Evolutionary conservation across 2,113 vertebrate genomes (phyloP), one percentile per base, ranked within the genome.

Genomic region (Andinoacara biseriatus): DNA sequence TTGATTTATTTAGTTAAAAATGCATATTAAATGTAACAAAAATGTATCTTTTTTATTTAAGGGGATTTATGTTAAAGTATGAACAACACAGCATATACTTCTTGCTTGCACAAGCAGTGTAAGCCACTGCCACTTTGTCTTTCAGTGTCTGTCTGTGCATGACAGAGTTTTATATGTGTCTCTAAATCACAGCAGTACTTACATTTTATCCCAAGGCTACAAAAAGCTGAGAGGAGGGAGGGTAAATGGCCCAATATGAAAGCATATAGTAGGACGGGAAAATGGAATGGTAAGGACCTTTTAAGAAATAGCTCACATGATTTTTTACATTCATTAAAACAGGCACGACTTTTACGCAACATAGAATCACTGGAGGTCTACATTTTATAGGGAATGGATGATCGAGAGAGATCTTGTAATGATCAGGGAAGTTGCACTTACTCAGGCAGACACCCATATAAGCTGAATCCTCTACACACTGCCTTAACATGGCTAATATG

Each of bases 181-280:
- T 90, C 72, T 91, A 91, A 93, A 91, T 91, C 90, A 86, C 80
- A 7, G 65, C 87, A 86, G 60, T 87, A 74, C 85, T 89, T 60
- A 81, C 80, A 83, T 75, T 91, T 91, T 87, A 86, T 80, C 83
- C 82, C 90, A 88, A 90, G 86, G 91, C 85, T 84, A 90, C 43
- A 83, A 43, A 78, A 76, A 77, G 76, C 24, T 49, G 65, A 26
- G 29, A 76, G 69, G 57, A 72, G 56, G 78, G 54, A 69, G 76
- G 80, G 17, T 78, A 89, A 87, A 90, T 82, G 80, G 58, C 24
- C 58, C 35, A 63, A 63, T 78, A 87, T 87, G 83, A 91, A 84
- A 80, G 65, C 67, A 0, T 46, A 63, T 11, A 24, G 74, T 13
- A 57, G 84, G 82, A 82, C 3, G 58, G 58, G 82, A 88, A 74